A percentile compares a stretch with the other conserved stretches of the same genome.
phyloP scores from a whole-genome alignment of 2,888 invertebrate species.

The Sturmia bella region DNA sequence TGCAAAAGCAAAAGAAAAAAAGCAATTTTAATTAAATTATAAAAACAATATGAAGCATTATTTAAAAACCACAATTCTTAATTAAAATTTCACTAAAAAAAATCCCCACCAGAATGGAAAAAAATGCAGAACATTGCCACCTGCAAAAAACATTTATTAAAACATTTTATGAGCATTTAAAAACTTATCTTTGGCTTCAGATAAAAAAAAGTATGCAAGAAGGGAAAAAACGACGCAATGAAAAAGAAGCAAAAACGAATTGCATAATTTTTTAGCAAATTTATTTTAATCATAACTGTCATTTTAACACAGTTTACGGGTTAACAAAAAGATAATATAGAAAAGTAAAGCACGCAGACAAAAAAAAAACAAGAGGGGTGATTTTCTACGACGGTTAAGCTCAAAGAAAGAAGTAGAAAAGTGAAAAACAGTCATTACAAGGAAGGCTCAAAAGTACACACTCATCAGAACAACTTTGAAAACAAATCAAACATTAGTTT shows the following conservation, averaged over 20 bases:
- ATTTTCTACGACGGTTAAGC: neutral
- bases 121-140: slow-evolving; percentile 34
- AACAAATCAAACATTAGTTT: no score
- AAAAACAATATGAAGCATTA: slow-evolving; percentile 66
- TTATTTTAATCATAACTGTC: slow-evolving; percentile 63
- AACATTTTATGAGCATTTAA: slow-evolving; percentile 42
- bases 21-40: slow-evolving; percentile 68
- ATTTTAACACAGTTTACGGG: slow-evolving; percentile 60
- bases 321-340: slow-evolving; percentile 14
- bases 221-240: neutral
- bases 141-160: slow-evolving; percentile 34
- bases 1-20: slow-evolving; percentile 46
- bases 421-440: neutral
- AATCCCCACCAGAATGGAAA: neutral
- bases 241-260: neutral
- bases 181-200: slow-evolving; percentile 57
- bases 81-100: slow-evolving; percentile 61
- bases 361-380: neutral
- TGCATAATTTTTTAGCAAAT: slow-evolving; percentile 49
- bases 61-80: slow-evolving; percentile 69
- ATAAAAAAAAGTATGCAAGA: neutral
- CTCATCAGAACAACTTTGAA: no score
- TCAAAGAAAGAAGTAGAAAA: neutral
- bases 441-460: no score
- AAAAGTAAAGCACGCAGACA: slow-evolving; percentile 5